Conservation (phyloP, 2,797 vertebrate genomes). For the Chaetodon trifasciatus region DNA sequence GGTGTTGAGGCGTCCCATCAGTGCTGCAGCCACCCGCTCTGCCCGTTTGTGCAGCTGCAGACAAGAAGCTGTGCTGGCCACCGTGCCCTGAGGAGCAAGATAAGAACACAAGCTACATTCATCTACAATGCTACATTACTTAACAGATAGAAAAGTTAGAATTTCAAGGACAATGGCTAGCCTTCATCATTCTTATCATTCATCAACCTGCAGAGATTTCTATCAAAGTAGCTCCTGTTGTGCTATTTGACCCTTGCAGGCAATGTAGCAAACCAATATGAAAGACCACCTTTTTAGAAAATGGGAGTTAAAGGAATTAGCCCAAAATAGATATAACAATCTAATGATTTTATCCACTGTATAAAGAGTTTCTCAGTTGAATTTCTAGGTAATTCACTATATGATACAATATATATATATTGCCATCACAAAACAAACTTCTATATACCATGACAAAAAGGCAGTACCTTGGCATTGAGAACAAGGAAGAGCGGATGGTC, state of each 20-base stretch:
- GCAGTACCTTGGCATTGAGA: conserved; percentile 93
- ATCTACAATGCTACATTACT: neutral
- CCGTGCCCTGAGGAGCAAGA: conserved; percentile 87
- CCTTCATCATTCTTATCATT: conserved; percentile 4
- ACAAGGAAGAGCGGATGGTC: conserved; percentile 94
- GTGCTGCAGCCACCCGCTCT: conserved; percentile 91
- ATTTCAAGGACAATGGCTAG: neutral
- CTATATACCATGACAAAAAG: neutral
- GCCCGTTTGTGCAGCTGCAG: conserved; percentile 95
- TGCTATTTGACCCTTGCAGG: no score
- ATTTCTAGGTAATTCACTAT: neutral
- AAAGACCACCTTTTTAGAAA: no score
- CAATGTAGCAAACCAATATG: neutral
- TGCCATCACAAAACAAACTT: neutral
- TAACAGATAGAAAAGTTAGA: neutral
- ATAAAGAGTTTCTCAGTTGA: neutral
- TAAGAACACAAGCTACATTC: conserved; percentile 8
- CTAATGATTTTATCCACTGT: neutral
- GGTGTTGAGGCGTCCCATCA: conserved; percentile 89
- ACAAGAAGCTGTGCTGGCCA: conserved; percentile 92
- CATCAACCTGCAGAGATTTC: neutral
- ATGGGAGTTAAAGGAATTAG: neutral
- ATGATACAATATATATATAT: neutral
- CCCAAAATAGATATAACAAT: neutral
- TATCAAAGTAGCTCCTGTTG: neutral